Base-by-base conservation (phyloP, 2,888 invertebrate genomes). In the Cantharis rustica region DNA sequence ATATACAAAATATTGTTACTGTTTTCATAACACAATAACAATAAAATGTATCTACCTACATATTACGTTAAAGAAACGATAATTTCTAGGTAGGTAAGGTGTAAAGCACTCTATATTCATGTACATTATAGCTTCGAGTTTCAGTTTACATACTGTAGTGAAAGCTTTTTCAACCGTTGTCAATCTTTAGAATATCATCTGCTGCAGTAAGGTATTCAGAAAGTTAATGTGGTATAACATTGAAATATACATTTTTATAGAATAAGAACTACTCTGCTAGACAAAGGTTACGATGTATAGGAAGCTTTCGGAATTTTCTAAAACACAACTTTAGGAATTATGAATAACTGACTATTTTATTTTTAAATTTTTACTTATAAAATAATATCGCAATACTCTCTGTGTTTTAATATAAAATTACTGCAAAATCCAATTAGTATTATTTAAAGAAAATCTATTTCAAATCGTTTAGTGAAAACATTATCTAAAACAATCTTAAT, bases 51-150 rank as follows among this genome's bases (percentile, higher is more conserved):
- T n/a, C 47, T 5, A n/a, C 47, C 47, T n/a, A 47, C 47, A 47
- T 47, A 47, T 47, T 47, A n/a, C n/a, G n/a, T 47, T 47, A 47
- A 47, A 47, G n/a, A 47, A 47, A n/a, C 47, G 47, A 47, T 47
- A 47, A 47, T 47, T 47, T 47, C 47, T n/a, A 47, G 47, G 47
- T 47, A n/a, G 47, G 47, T n/a, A 47, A 47, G 47, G 47, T 47
- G n/a, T 47, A 47, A 47, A 47, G 47, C 47, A 47, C 64, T 66
- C 23, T 66, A 66, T 66, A 66, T 66, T 66, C 64, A 66, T 66
- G 64, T 66, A 23, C 64, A 66, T 66, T 66, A 66, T 66, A 66
- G 64, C 16, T 66, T 66, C 64, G 13, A 66, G 64, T 66, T 66
- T 66, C 64, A 66, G 16, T 20, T 66, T 66, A 23, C 64, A 66